These are phyloP conservation scores for Troglohyphantes excavatus DNA, from an alignment of 2,888 invertebrate genomes.

Conservation along the genomic window DNA sequence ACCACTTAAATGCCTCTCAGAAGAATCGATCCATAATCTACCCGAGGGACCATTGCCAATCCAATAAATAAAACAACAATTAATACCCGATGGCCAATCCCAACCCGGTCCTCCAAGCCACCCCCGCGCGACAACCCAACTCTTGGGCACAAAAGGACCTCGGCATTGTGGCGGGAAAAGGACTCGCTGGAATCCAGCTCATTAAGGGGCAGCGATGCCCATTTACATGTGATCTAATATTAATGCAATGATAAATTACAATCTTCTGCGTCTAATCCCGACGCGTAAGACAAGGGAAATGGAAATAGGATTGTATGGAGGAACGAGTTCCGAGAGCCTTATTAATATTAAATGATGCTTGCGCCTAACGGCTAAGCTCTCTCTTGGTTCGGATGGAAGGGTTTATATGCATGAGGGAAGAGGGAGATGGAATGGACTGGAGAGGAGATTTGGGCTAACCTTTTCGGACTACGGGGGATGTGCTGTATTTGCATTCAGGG, in stretches of 20 bases:
- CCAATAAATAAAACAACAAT: constrained; percentile 33
- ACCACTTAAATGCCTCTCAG: not conserved
- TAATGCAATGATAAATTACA: constrained; percentile 78
- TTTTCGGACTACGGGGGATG: constrained; percentile 25
- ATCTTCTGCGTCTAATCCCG: constrained; percentile 72
- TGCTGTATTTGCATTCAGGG: constrained; percentile 26
- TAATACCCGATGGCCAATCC: constrained; percentile 17
- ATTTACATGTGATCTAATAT: constrained; percentile 78
- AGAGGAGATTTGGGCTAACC: constrained; percentile 1
- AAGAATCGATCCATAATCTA: constrained; percentile 10
- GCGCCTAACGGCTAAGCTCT: constrained; percentile 42
- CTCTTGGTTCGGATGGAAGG: constrained; percentile 35
- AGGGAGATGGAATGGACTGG: constrained; percentile 41
- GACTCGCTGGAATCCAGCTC: constrained; percentile 61
- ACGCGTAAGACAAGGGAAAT: constrained; percentile 71
- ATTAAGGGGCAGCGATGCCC: constrained; percentile 65
- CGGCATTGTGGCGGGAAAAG: constrained; percentile 56
- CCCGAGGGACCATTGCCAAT: constrained; percentile 1
- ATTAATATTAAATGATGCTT: constrained; percentile 76
- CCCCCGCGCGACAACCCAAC: not conserved
- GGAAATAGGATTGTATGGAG: constrained; percentile 72
- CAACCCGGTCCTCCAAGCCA: not conserved
- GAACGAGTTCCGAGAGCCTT: constrained; percentile 69
- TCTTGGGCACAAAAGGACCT: constrained; percentile 39
- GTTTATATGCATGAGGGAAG: constrained; percentile 44